These are phyloP conservation scores for Neomonachus schauinslandi DNA, from an alignment of 2,113 vertebrate genomes.

Conservation along the genomic window DNA sequence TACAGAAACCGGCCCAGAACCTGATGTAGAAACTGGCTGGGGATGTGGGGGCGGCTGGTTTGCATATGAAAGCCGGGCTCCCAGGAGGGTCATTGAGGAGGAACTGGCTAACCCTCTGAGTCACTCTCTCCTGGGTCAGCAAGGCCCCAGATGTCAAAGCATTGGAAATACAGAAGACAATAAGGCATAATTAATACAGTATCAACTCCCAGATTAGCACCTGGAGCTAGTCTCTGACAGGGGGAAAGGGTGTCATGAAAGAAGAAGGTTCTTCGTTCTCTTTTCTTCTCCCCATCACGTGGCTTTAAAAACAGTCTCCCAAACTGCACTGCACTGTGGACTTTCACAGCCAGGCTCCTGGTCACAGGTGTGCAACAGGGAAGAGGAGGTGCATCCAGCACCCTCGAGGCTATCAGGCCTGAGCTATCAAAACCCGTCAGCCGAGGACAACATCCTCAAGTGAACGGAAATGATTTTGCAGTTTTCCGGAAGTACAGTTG, in stretches of 20 bases:
- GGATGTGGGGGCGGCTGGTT: background rate
- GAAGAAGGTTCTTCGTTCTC: background rate
- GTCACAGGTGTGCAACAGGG: no score
- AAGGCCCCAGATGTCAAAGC: background rate
- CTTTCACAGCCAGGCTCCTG: background rate
- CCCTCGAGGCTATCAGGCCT: background rate
- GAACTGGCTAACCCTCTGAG: background rate
- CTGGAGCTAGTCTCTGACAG: background rate
- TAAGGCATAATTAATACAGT: background rate
- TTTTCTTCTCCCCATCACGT: background rate
- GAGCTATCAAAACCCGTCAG: background rate
- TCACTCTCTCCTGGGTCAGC: background rate
- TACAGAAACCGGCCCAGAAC: background rate
- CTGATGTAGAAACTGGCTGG: background rate
- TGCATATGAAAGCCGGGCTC: background rate
- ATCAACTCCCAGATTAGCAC: background rate
- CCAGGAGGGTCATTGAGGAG: background rate
- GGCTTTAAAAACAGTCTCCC: background rate
- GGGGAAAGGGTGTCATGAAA: background rate
- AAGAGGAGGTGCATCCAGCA: background rate
- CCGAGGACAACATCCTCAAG: background rate
- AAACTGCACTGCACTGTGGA: background rate
- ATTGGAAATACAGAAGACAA: background rate
- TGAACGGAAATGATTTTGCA: no score
- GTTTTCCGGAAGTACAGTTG: background rate